Percentiles rank a stretch among this genome's conserved stretches.
Conservation (phyloP, 37 sponge, comb jelly and placozoan species). For the Chondrilla cf. caribensis region DNA sequence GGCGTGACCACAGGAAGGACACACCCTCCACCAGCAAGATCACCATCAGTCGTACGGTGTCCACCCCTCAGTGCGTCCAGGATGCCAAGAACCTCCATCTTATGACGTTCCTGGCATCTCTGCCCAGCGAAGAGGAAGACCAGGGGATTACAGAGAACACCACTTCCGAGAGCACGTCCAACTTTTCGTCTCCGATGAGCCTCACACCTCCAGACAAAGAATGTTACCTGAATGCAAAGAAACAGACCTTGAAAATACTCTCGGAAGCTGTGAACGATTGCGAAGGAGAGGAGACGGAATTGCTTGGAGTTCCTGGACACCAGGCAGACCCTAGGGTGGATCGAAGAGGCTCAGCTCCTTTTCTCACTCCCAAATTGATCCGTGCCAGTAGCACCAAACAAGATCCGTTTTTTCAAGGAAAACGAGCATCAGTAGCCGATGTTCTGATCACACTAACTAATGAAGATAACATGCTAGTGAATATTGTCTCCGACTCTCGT, state of each 20-base stretch:
- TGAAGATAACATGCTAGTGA: no score
- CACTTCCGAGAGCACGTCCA: constrained; percentile 45
- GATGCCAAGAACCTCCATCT: constrained; percentile 43
- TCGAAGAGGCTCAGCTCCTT: background rate
- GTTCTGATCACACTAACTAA: background rate
- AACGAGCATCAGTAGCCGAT: constrained; percentile 15
- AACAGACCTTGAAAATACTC: background rate
- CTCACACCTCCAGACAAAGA: constrained; percentile 63
- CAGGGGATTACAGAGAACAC: constrained; percentile 45
- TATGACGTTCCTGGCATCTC: constrained; percentile 40
- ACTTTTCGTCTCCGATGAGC: constrained; percentile 50
- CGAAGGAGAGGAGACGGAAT: background rate
- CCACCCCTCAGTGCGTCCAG: constrained; percentile 6
- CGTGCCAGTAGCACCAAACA: background rate
- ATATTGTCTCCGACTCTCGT: background rate
- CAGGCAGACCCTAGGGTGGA: background rate
- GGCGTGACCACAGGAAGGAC: background rate
- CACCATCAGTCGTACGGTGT: background rate
- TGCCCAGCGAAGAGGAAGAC: constrained; percentile 42
- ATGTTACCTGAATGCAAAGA: background rate
- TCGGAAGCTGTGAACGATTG: background rate
- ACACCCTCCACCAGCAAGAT: background rate
- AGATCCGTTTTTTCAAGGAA: constrained; percentile 16
- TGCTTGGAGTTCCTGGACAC: background rate
- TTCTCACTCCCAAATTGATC: no score